phyloP scores from a whole-genome alignment of 2,797 vertebrate genomes.

The Poeciliopsis gracilis region DNA sequence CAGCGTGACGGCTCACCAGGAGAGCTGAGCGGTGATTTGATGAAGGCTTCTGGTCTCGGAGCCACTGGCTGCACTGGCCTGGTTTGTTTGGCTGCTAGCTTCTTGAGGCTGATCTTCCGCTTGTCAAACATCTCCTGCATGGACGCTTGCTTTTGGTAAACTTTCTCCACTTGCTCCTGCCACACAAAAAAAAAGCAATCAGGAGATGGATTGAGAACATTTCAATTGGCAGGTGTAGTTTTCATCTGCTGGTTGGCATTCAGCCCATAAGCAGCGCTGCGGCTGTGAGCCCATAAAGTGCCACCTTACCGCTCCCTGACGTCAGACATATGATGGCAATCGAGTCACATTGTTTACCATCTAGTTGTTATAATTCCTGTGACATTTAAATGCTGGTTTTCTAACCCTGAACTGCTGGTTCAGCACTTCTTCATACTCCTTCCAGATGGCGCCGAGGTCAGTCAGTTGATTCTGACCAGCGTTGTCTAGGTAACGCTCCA shows the following conservation, averaged over 20 bases:
- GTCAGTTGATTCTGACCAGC: slow-evolving; percentile 85
- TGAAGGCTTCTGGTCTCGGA: slow-evolving; percentile 92
- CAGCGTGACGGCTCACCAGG: slow-evolving; percentile 77
- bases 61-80: slow-evolving; percentile 97
- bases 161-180: slow-evolving; percentile 92
- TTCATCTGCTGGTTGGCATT: not conserved
- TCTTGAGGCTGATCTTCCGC: slow-evolving; percentile 92
- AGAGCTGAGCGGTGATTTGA: slow-evolving; percentile 89
- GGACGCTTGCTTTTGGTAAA: slow-evolving; percentile 92
- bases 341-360: not conserved
- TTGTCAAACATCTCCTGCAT: slow-evolving; percentile 98
- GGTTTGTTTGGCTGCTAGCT: slow-evolving; percentile 95
- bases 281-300: not conserved
- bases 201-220: not conserved
- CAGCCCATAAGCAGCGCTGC: not conserved
- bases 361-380: not conserved
- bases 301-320: not conserved
- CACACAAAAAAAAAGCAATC: slow-evolving; percentile 13
- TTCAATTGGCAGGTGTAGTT: not conserved
- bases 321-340: not conserved
- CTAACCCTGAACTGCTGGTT: slow-evolving; percentile 88
- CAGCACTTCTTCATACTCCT: slow-evolving; percentile 88
- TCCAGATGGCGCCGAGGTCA: slow-evolving; percentile 83
- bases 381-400: not conserved
- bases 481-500: slow-evolving; percentile 91